Conservation (phyloP, 2,113 vertebrate genomes). For the Barnardius zonarius region DNA sequence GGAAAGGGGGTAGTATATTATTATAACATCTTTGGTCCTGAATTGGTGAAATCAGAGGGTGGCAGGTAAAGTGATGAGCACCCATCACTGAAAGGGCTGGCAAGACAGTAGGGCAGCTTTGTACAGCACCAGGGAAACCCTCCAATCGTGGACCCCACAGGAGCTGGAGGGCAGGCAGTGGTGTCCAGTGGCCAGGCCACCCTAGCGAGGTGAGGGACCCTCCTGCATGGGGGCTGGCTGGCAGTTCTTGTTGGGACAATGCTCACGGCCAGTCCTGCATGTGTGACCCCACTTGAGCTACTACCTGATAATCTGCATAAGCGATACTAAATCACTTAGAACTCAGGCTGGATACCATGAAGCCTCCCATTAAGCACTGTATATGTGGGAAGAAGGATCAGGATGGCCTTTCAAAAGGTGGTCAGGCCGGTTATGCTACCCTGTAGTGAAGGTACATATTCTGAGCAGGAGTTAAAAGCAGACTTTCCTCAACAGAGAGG, state of each 20-base stretch:
- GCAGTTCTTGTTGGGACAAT: background rate
- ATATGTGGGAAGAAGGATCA: background rate
- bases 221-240: background rate
- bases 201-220: accelerated
- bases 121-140: background rate
- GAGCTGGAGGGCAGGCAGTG: background rate
- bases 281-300: background rate
- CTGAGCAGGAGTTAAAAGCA: background rate
- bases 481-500: background rate
- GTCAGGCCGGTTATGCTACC: background rate
- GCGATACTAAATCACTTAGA: background rate
- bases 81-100: background rate
- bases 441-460: background rate
- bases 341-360: background rate
- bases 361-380: background rate
- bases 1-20: background rate
- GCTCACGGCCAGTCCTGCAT: background rate
- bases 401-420: background rate
- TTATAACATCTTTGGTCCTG: background rate
- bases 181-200: background rate
- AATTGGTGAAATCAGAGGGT: accelerated
- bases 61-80: accelerated
- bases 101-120: accelerated
- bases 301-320: background rate
- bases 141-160: background rate